Evolutionary conservation across 2,797 vertebrate species (phyloP).

Genomic region (Centropyge bicolor): DNA sequence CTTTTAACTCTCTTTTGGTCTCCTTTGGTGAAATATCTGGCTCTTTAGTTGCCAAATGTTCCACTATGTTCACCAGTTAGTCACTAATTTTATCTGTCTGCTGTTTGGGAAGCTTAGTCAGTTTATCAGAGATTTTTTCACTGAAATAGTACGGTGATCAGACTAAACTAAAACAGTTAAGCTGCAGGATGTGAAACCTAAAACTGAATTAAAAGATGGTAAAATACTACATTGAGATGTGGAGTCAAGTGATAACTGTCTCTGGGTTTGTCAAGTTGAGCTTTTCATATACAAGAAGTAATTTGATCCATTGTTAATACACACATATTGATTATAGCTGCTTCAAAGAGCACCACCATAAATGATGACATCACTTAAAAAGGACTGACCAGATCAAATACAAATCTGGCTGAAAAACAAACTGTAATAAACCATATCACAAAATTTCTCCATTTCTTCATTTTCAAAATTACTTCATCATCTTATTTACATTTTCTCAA

Average conservation of each 20-base stretch:
- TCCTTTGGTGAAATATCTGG: background rate
- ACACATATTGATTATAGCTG: background rate
- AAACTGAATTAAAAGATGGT: background rate
- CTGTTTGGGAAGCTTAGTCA: background rate
- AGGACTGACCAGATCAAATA: too few species aligned
- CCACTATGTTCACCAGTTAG: background rate
- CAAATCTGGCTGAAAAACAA: background rate
- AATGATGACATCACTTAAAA: conserved; percentile 12
- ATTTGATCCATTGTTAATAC: background rate
- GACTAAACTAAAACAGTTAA: background rate
- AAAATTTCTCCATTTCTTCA: conserved; percentile 2
- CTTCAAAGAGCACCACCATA: background rate
- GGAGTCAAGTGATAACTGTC: background rate
- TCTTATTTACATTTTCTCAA: conserved; percentile 15
- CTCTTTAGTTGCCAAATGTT: background rate
- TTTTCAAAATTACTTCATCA: conserved; percentile 1
- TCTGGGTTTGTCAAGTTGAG: background rate
- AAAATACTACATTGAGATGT: background rate
- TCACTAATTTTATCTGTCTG: too few species aligned
- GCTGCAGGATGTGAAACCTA: too few species aligned
- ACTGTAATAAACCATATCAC: background rate
- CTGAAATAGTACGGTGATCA: background rate
- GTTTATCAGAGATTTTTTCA: background rate
- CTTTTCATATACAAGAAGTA: background rate
- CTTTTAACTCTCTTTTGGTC: background rate